These are phyloP conservation scores for Hylaea fasciaria DNA, from an alignment of 2,888 invertebrate species.

Conservation along the genomic window DNA sequence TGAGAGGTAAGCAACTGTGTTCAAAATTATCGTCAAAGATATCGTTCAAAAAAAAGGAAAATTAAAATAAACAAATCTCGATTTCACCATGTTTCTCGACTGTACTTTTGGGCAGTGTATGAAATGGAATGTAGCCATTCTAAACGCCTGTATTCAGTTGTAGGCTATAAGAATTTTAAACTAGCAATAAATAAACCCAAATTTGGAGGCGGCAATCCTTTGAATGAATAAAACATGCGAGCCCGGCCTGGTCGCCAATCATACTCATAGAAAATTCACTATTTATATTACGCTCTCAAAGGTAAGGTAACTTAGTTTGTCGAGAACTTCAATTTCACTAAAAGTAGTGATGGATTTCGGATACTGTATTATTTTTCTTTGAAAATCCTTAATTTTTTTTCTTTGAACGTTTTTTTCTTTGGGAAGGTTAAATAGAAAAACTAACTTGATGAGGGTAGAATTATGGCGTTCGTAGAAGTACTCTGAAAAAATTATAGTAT, in stretches of 20 bases:
- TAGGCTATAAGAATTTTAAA: conserved; percentile 1
- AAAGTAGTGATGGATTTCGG: not conserved
- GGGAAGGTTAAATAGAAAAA: no score
- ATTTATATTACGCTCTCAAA: conserved; percentile 21
- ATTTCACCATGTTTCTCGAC: no score
- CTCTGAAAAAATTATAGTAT: no score
- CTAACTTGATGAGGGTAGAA: no score
- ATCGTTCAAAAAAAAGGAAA: no score
- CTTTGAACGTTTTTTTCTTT: no score
- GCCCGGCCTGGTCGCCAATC: conserved; percentile 29
- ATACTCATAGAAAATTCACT: conserved; percentile 26
- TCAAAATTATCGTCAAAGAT: no score
- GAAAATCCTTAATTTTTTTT: not conserved
- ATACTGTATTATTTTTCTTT: conserved; percentile 1
- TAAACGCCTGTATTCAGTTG: not conserved
- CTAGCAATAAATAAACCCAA: not conserved
- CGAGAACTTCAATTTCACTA: conserved; percentile 11
- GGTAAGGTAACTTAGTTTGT: conserved; percentile 16
- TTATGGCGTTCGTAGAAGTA: no score
- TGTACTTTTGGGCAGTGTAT: no score
- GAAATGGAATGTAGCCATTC: no score
- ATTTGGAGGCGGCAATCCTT: conserved; percentile 5
- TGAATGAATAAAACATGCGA: conserved; percentile 26
- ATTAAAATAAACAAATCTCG: no score
- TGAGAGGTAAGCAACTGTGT: no score